Evolutionary conservation across 2,113 vertebrate species (phyloP).

Genomic region (Chinchilla lanigera): DNA sequence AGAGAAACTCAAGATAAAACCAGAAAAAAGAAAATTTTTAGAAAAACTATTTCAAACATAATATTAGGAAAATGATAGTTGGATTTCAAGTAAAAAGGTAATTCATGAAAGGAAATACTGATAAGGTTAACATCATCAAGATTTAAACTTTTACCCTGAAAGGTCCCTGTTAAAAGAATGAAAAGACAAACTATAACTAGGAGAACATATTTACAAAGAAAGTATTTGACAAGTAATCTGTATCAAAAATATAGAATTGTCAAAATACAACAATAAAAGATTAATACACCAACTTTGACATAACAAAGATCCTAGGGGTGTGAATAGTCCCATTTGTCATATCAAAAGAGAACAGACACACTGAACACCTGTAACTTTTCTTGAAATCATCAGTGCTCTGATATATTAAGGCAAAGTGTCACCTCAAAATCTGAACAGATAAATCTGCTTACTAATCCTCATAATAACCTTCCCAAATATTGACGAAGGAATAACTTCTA

Average conservation of each 20-base stretch:
- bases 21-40: not conserved
- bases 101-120: not conserved
- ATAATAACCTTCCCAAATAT: not conserved
- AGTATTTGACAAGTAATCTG: not conserved
- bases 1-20: not conserved
- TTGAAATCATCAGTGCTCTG: not conserved
- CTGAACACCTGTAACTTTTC: not conserved
- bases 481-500: not conserved
- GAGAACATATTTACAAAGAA: not conserved
- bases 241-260: not conserved
- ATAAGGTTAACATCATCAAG: too few species aligned
- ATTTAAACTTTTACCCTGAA: not conserved
- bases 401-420: not conserved
- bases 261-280: not conserved
- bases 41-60: not conserved
- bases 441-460: not conserved
- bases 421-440: not conserved
- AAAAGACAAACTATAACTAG: not conserved
- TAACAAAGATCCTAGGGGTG: not conserved
- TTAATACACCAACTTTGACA: not conserved
- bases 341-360: not conserved
- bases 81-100: not conserved
- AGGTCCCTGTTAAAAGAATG: not conserved
- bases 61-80: not conserved
- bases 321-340: not conserved